Conservation (phyloP, 2,113 vertebrate species). For the Alethe castanea region DNA sequence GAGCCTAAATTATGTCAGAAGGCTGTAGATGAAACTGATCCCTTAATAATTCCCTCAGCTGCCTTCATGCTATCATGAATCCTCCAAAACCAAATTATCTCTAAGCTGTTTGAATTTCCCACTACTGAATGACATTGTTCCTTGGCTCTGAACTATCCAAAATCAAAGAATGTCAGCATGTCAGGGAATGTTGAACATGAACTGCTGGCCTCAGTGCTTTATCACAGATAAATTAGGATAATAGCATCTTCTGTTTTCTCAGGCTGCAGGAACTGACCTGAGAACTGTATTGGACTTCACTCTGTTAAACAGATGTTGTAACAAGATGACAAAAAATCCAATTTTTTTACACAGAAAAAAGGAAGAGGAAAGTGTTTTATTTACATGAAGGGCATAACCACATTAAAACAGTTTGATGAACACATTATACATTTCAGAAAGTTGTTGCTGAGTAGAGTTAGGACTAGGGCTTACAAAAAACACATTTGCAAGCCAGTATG, state of each 20-base stretch:
- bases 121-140: background rate
- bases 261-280: constrained; percentile 16
- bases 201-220: background rate
- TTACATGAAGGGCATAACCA: background rate
- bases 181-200: background rate
- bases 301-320: constrained; percentile 46
- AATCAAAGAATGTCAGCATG: constrained; percentile 1
- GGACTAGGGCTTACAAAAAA: background rate
- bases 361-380: constrained; percentile 24
- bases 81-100: background rate
- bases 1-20: background rate
- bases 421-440: background rate
- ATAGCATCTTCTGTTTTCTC: constrained; percentile 28
- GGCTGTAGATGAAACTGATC: background rate
- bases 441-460: background rate
- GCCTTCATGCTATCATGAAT: background rate
- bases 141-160: background rate
- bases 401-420: background rate
- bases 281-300: background rate
- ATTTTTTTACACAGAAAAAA: background rate
- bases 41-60: background rate
- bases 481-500: background rate
- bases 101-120: background rate
- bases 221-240: constrained; percentile 21
- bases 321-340: constrained; percentile 18